Conservation (phyloP, 2,888 invertebrate species). For the Tricholauxania praeusta region DNA sequence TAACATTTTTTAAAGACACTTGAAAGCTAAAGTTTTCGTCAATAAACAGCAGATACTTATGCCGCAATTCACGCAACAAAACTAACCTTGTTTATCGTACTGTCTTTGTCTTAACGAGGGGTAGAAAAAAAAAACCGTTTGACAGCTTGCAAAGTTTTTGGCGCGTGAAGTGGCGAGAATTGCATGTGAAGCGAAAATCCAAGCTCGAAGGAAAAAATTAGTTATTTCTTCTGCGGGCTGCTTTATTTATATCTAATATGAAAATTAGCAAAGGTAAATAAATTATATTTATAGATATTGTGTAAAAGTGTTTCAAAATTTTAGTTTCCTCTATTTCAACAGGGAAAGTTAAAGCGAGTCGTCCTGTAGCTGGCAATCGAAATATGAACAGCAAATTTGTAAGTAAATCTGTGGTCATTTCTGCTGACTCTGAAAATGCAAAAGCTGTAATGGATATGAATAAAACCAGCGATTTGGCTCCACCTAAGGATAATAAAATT, state of each 20-base stretch:
- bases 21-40: too few species aligned
- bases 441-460: conserved; percentile 1
- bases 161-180: conserved; percentile 4
- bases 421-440: conserved; percentile 1
- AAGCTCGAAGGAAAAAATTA: conserved; percentile 25
- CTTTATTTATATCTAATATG: background rate
- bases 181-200: conserved; percentile 1
- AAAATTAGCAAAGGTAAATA: background rate
- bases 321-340: too few species aligned
- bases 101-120: too few species aligned
- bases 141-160: conserved; percentile 15
- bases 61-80: too few species aligned
- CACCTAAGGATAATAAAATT: background rate
- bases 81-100: too few species aligned
- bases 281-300: too few species aligned
- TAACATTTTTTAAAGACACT: too few species aligned
- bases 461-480: background rate
- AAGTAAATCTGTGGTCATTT: background rate
- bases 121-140: background rate
- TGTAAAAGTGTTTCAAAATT: too few species aligned
- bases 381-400: too few species aligned
- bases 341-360: background rate
- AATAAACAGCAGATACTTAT: too few species aligned
- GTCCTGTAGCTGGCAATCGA: background rate
- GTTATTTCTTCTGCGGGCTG: background rate